These are phyloP conservation scores for Scaptomyza montana DNA, from an alignment of 1,140 invertebrate genomes.

Conservation along the genomic window DNA sequence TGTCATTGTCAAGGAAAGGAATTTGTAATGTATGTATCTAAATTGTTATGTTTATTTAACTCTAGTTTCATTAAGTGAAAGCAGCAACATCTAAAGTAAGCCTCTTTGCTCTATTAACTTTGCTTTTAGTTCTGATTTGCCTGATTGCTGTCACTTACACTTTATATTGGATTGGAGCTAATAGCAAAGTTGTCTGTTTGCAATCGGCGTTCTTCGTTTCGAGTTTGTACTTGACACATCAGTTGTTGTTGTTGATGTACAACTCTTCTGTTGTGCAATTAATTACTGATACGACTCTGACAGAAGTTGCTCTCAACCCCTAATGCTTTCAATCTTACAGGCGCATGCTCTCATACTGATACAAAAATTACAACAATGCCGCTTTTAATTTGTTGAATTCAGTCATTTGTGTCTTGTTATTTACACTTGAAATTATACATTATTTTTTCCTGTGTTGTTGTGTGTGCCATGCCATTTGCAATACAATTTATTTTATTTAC, in stretches of 20 bases:
- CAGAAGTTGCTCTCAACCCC: slow-evolving; percentile 40
- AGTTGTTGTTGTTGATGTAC: not conserved
- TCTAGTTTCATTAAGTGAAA: slow-evolving; percentile 26
- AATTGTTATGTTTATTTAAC: slow-evolving; percentile 1
- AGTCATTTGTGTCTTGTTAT: slow-evolving; percentile 52
- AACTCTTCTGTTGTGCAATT: slow-evolving; percentile 40
- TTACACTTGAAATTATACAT: slow-evolving; percentile 65
- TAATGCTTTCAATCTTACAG: slow-evolving; percentile 1
- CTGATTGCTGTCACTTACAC: slow-evolving; percentile 57
- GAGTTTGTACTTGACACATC: not conserved
- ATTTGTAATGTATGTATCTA: not conserved
- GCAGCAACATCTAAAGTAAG: slow-evolving; percentile 48
- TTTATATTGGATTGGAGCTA: slow-evolving; percentile 28
- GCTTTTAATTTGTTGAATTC: slow-evolving; percentile 45
- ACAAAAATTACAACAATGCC: slow-evolving; percentile 36
- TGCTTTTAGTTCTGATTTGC: slow-evolving; percentile 32
- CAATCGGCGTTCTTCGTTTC: slow-evolving; percentile 1
- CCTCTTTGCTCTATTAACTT: slow-evolving; percentile 15
- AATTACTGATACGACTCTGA: slow-evolving; percentile 57
- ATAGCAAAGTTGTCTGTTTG: slow-evolving; percentile 12
- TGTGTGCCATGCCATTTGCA: slow-evolving; percentile 66
- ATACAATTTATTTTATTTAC: slow-evolving; percentile 73
- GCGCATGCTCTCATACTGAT: slow-evolving; percentile 1
- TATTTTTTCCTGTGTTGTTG: slow-evolving; percentile 27
- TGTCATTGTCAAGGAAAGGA: not conserved